Percentiles rank a stretch among this genome's conserved stretches.
phyloP scores from a whole-genome alignment of 2,113 vertebrate species.

The Pyrgilauda ruficollis region DNA sequence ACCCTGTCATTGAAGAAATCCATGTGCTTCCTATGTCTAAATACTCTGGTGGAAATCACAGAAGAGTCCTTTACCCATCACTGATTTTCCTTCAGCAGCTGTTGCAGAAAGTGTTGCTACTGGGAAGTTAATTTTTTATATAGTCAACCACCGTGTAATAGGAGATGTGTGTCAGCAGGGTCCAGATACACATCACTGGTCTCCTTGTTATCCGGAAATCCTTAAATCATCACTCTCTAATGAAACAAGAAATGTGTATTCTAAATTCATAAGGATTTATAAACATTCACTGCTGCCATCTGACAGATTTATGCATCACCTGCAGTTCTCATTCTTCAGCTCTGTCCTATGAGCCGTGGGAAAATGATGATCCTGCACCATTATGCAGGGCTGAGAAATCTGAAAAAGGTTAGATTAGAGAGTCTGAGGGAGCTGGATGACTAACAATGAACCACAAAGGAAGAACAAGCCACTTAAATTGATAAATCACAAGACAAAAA shows the following conservation, averaged over 20 bases:
- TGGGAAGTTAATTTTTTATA: constrained; percentile 50
- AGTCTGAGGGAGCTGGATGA: background rate
- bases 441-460: background rate
- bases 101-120: background rate
- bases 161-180: constrained; percentile 24
- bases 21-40: background rate
- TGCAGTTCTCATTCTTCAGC: background rate
- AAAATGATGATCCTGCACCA: background rate
- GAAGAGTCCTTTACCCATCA: constrained; percentile 7
- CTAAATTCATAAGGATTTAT: constrained; percentile 56
- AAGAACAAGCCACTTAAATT: background rate
- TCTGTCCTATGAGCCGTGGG: constrained; percentile 11
- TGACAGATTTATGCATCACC: constrained; percentile 45
- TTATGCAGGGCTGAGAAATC: background rate
- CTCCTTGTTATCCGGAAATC: constrained; percentile 31
- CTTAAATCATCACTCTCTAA: constrained; percentile 55
- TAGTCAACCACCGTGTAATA: constrained; percentile 18
- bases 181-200: constrained; percentile 6
- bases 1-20: background rate
- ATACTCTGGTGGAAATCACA: background rate
- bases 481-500: background rate
- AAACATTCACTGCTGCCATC: constrained; percentile 12
- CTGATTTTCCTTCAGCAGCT: constrained; percentile 38
- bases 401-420: constrained; percentile 24
- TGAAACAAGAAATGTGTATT: constrained; percentile 57